Percentiles rank a stretch among this genome's conserved stretches.
These are phyloP conservation scores for Axis porcinus DNA, from an alignment of 2,113 vertebrate species.

Conservation along the genomic window DNA sequence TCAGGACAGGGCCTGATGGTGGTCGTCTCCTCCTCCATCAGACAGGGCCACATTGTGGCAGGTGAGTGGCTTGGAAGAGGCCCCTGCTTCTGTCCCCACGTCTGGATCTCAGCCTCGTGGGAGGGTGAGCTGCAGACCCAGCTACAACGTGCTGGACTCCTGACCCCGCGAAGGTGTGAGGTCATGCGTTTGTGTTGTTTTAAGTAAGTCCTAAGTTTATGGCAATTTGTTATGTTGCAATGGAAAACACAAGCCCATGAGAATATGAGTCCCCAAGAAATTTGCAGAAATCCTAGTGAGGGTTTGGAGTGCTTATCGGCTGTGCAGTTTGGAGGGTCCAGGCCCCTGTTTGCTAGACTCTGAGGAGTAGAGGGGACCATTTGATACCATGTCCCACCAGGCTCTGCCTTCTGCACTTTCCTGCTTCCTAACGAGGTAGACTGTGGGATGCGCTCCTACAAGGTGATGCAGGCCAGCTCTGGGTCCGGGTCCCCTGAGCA, in stretches of 20 bases:
- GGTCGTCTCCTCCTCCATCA: no score
- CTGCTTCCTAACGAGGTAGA: neutral
- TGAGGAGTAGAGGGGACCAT: neutral
- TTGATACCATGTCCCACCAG: no score
- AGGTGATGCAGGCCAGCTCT: neutral
- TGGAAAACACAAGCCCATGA: neutral
- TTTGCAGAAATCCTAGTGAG: neutral
- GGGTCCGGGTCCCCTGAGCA: neutral
- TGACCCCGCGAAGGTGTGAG: fast-evolving
- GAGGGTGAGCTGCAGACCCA: neutral
- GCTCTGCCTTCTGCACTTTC: no score
- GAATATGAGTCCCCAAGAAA: neutral
- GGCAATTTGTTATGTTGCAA: neutral
- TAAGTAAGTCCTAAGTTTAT: neutral
- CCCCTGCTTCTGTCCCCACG: fast-evolving
- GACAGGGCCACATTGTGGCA: neutral
- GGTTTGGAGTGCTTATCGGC: neutral
- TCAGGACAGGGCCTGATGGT: neutral
- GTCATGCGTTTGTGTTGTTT: neutral
- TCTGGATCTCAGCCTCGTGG: neutral
- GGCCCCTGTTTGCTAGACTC: neutral
- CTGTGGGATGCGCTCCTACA: fast-evolving
- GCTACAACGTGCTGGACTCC: neutral
- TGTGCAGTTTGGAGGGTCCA: neutral
- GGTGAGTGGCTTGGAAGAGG: no score